Percentiles rank a stretch among this genome's conserved stretches.
These are phyloP conservation scores for Oncorhynchus nerka DNA, from an alignment of 2,113 vertebrate genomes.

Conservation along the genomic window DNA sequence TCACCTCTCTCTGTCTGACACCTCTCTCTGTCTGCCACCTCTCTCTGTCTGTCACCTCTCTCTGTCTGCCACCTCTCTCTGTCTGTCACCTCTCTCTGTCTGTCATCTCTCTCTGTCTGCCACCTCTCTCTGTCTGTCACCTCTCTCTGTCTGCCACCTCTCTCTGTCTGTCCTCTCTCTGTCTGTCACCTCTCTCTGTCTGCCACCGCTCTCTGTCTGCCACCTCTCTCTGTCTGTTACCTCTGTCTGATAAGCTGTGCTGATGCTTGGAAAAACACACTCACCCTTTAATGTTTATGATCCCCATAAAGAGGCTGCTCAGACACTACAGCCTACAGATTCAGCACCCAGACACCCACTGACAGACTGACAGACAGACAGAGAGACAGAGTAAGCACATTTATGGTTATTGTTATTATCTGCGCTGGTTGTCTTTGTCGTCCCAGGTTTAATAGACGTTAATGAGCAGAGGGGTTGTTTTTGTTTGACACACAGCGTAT, in stretches of 20 bases:
- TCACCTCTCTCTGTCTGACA: too few relatives aligned
- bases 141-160: too few relatives aligned
- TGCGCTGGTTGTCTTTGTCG: constrained; percentile 15
- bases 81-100: too few relatives aligned
- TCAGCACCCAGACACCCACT: constrained; percentile 24
- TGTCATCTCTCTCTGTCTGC: too few relatives aligned
- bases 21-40: too few relatives aligned
- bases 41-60: too few relatives aligned
- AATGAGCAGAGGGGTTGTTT: constrained; percentile 15
- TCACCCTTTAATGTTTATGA: constrained; percentile 41
- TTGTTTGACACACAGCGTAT: constrained; percentile 2
- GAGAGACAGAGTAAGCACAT: constrained; percentile 21
- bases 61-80: too few relatives aligned
- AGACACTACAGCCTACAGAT: constrained; percentile 30
- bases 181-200: too few relatives aligned
- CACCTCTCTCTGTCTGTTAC: background rate
- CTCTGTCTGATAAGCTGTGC: constrained; percentile 17
- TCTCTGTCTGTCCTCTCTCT: too few relatives aligned
- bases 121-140: too few relatives aligned
- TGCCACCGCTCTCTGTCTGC: too few relatives aligned
- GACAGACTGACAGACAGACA: constrained; percentile 1
- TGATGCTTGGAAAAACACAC: constrained; percentile 20
- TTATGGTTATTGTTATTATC: constrained; percentile 21
- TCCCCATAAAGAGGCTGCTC: constrained; percentile 24
- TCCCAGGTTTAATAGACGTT: background rate